Conservation (phyloP, 2,797 vertebrate species). For the Picus viridis region DNA sequence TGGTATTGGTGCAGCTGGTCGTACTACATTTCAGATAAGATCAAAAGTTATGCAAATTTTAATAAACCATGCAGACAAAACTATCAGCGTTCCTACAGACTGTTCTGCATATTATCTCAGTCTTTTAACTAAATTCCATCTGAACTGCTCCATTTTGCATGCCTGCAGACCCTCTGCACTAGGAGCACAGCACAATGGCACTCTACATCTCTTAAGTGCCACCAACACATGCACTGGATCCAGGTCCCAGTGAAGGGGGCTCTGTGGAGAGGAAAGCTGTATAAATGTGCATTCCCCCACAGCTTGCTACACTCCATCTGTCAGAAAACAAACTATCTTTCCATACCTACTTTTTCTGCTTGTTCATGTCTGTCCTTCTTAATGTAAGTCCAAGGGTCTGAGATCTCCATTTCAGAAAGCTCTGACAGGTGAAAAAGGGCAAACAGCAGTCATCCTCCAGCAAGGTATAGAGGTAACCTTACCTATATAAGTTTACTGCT, state of each 20-base stretch:
- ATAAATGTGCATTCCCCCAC: neutral
- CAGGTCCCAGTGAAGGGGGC: neutral
- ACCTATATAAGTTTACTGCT: neutral
- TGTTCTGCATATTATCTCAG: neutral
- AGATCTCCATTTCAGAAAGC: neutral
- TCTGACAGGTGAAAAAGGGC: neutral
- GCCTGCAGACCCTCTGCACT: neutral
- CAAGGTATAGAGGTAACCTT: neutral
- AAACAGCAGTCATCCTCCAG: neutral
- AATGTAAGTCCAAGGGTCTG: neutral
- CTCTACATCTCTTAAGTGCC: neutral
- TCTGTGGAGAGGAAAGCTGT: neutral
- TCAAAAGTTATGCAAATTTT: constrained; percentile 21
- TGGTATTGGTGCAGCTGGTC: neutral
- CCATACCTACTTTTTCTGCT: neutral
- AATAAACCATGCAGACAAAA: constrained; percentile 34
- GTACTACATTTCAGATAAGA: neutral
- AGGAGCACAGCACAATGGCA: neutral
- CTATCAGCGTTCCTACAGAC: neutral
- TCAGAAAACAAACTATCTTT: neutral
- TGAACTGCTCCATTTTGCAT: fast-evolving
- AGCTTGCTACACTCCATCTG: neutral
- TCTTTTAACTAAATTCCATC: neutral
- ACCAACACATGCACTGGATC: neutral
- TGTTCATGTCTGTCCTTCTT: neutral